Evolutionary conservation across 2,888 invertebrate species (phyloP).

Genomic region (Agonopterix heracliana): DNA sequence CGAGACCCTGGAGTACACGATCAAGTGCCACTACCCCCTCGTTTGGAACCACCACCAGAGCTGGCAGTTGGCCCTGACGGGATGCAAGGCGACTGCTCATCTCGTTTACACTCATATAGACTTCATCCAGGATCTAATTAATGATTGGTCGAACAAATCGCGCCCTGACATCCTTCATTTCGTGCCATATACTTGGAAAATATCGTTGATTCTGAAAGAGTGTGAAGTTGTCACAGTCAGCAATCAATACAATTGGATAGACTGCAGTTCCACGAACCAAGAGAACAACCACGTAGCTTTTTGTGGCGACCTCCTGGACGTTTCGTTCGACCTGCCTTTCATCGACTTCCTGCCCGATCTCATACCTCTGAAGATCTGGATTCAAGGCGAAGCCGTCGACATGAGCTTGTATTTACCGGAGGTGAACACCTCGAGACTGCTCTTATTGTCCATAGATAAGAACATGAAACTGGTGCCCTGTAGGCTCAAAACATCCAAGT

Average conservation of each 20-base stretch:
- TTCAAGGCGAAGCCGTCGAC: constrained; percentile 96
- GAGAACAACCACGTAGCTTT: constrained; percentile 96
- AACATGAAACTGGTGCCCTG: constrained; percentile 89
- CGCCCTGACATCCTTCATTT: constrained; percentile 95
- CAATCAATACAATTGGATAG: constrained; percentile 99
- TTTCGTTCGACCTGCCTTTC: constrained; percentile 96
- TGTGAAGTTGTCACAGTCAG: constrained; percentile 95
- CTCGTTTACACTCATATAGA: constrained; percentile 96
- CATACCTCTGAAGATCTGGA: constrained; percentile 92
- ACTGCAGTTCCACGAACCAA: constrained; percentile 96
- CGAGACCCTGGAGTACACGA: constrained; percentile 95
- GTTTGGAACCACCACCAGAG: constrained; percentile 98
- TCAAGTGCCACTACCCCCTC: constrained; percentile 92
- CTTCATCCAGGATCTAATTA: constrained; percentile 96
- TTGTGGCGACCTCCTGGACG: constrained; percentile 94
- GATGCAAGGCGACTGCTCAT: constrained; percentile 95
- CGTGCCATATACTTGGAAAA: constrained; percentile 97
- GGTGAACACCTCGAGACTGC: constrained; percentile 90
- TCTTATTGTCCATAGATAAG: constrained; percentile 89
- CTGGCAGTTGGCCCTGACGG: constrained; percentile 94
- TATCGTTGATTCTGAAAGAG: constrained; percentile 92
- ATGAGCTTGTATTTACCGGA: constrained; percentile 93
- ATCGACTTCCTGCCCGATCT: constrained; percentile 94
- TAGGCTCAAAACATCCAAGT: constrained; percentile 77
- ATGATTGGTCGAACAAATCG: constrained; percentile 97